These are phyloP conservation scores for Hyles vespertilio DNA, from an alignment of 1,140 invertebrate species.

Conservation along the genomic window DNA sequence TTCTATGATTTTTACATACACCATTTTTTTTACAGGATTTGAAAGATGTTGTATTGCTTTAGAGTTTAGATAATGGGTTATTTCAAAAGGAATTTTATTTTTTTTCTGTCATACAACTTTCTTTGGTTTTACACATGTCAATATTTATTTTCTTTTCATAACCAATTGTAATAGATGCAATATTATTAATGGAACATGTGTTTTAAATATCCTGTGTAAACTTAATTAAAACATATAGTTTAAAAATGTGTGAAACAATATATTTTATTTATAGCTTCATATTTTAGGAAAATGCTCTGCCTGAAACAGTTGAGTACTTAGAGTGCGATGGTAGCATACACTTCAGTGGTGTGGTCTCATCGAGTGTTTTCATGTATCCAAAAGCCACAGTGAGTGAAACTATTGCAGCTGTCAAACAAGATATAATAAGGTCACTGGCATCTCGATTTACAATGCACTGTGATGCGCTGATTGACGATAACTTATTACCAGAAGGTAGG, in stretches of 20 bases:
- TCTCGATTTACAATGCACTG: conserved; percentile 89
- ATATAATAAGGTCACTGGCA: conserved; percentile 85
- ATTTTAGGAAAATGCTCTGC: conserved; percentile 64
- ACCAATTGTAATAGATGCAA: no score
- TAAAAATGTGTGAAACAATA: not conserved
- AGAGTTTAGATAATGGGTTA: no score
- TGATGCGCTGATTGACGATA: conserved; percentile 89
- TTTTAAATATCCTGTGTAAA: no score
- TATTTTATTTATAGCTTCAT: conserved; percentile 2
- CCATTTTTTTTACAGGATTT: no score
- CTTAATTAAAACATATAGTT: no score
- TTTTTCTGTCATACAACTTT: no score
- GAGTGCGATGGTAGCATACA: conserved; percentile 70
- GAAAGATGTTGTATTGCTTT: no score
- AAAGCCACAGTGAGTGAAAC: conserved; percentile 83
- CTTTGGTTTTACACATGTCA: no score
- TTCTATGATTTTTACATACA: not conserved
- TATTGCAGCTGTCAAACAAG: conserved; percentile 82
- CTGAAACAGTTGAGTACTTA: conserved; percentile 71
- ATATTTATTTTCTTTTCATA: no score
- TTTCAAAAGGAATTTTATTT: no score
- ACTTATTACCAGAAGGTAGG: conserved; percentile 79
- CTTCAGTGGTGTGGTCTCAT: conserved; percentile 80
- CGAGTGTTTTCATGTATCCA: conserved; percentile 83
- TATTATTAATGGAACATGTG: no score